These are phyloP conservation scores for Aphaenogaster rudis DNA, from an alignment of 1,140 invertebrate species.

Conservation along the genomic window DNA sequence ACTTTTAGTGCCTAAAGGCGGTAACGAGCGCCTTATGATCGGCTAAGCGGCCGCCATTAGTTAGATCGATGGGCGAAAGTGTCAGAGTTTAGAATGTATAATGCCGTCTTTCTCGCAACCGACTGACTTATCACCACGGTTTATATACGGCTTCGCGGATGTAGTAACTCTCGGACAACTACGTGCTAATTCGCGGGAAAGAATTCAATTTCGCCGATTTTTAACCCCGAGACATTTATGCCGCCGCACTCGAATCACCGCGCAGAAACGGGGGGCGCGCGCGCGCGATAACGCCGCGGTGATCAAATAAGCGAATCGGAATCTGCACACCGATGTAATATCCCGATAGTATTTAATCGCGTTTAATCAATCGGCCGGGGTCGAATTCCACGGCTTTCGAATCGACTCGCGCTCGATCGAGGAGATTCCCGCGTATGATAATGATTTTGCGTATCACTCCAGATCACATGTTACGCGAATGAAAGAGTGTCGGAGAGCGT, in stretches of 20 bases:
- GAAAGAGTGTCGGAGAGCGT: slow-evolving; percentile 1
- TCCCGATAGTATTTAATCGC: slow-evolving; percentile 44
- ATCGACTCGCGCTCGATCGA: slow-evolving; percentile 61
- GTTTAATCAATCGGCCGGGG: slow-evolving; percentile 56
- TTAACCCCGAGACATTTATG: neutral
- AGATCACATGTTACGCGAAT: slow-evolving; percentile 50
- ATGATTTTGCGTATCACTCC: slow-evolving; percentile 69
- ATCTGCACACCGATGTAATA: slow-evolving; percentile 19
- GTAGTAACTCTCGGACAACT: neutral
- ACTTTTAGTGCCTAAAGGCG: slow-evolving; percentile 55
- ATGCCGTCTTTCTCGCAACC: slow-evolving; percentile 53
- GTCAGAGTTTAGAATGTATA: slow-evolving; percentile 57
- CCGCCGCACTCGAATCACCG: neutral
- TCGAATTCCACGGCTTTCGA: slow-evolving; percentile 55
- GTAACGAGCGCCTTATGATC: slow-evolving; percentile 65
- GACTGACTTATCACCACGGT: slow-evolving; percentile 20
- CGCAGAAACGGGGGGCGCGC: neutral
- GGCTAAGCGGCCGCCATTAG: slow-evolving; percentile 62
- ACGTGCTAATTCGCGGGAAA: slow-evolving; percentile 23
- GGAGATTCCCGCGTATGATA: slow-evolving; percentile 67
- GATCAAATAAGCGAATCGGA: slow-evolving; percentile 30
- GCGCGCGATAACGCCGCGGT: neutral
- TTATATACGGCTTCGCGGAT: slow-evolving; percentile 19
- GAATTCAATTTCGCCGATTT: slow-evolving; percentile 44
- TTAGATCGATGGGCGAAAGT: slow-evolving; percentile 73